Percentiles rank a stretch among this genome's conserved stretches.
These are phyloP conservation scores for Arremon brunneinucha DNA, from an alignment of 2,797 vertebrate genomes.

Conservation along the genomic window DNA sequence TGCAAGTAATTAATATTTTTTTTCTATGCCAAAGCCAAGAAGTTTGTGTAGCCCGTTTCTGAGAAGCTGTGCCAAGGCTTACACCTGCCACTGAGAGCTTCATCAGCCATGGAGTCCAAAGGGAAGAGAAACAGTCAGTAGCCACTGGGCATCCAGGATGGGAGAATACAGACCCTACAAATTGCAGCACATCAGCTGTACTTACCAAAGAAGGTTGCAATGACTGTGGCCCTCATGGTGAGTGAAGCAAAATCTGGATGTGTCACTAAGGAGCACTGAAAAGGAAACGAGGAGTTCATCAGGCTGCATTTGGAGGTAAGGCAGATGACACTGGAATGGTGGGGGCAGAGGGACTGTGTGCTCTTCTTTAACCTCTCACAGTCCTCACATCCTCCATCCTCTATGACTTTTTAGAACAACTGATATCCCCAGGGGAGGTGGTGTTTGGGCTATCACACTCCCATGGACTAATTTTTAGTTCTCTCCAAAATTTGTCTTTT, in stretches of 20 bases:
- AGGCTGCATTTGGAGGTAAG: neutral
- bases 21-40: neutral
- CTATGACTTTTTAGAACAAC: neutral
- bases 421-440: neutral
- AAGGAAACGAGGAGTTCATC: constrained; percentile 45
- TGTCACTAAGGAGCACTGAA: constrained; percentile 52
- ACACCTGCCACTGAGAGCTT: neutral
- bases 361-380: neutral
- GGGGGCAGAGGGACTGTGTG: neutral
- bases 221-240: constrained; percentile 72
- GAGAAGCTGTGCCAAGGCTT: neutral
- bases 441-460: neutral
- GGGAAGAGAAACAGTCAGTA: neutral
- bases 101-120: neutral
- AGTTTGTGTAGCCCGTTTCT: accelerated
- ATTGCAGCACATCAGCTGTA: constrained; percentile 16
- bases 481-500: neutral
- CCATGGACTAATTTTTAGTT: neutral
- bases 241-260: constrained; percentile 37
- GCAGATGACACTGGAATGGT: accelerated
- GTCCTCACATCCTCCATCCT: neutral
- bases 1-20: neutral
- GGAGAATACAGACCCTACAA: neutral
- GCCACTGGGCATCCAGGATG: neutral
- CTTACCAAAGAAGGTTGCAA: constrained; percentile 75